These are phyloP conservation scores for Eledone cirrhosa DNA, from an alignment of 2,888 invertebrate species.

Conservation along the genomic window DNA sequence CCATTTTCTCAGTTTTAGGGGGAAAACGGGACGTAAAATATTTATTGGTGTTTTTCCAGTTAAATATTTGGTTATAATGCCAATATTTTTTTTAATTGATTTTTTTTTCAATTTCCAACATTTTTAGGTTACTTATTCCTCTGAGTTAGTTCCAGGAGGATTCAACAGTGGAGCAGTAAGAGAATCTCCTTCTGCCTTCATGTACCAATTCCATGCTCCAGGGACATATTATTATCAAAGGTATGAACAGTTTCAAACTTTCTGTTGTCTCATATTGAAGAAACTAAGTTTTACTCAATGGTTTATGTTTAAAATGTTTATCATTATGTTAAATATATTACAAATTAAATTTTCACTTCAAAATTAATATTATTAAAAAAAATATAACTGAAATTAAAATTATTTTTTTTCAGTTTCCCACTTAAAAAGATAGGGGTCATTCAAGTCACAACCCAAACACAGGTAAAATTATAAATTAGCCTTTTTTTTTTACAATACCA, in stretches of 20 bases:
- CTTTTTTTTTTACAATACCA: no score
- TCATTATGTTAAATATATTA: no score
- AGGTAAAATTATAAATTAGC: constrained; percentile 1
- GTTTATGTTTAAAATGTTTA: neutral
- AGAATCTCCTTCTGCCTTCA: constrained; percentile 66
- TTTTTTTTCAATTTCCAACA: no score
- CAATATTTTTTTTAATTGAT: no score
- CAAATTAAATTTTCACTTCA: no score
- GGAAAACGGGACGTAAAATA: no score
- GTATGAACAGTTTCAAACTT: constrained; percentile 30
- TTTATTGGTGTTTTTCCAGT: no score
- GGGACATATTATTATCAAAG: constrained; percentile 66
- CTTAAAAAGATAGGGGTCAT: neutral
- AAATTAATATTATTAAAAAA: no score
- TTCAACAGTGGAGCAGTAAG: constrained; percentile 63
- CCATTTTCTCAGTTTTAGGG: no score
- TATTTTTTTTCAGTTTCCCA: neutral
- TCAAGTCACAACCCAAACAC: neutral
- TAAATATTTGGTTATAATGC: no score
- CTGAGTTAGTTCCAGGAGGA: constrained; percentile 59
- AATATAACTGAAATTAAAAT: neutral
- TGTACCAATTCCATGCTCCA: constrained; percentile 59
- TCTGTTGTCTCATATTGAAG: no score
- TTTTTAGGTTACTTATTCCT: constrained; percentile 62
- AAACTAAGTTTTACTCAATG: no score